Evolutionary conservation across 1,140 invertebrate species (phyloP), one percentile per base, ranked within the genome.

Genomic region (Drosophila nebulosa): DNA sequence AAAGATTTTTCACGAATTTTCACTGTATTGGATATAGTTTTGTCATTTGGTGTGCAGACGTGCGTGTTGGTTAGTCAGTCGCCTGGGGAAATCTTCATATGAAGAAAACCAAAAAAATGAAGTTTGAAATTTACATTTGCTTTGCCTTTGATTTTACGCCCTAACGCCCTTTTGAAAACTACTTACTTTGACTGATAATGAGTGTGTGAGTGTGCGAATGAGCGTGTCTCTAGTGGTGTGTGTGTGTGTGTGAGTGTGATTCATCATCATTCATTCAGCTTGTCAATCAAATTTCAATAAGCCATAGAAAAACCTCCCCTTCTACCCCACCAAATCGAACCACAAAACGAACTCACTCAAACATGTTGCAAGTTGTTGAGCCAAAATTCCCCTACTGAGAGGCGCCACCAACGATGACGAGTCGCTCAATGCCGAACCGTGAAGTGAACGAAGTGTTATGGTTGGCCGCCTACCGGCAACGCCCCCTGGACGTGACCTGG

Each of bases 261-360:
- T 63, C 60, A 59, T 69, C 66, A 52, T 72, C 69, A 67, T 76
- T 27, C 22, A 50, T 42, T 39, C 63, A 21, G 51, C 52, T 63
- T 78, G 68, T 84, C 80, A 84, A 84, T 86, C 77, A 70, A 65
- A 63, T 59, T 85, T 84, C 80, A 84, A 86, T 84, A 69, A 78
- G 55, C 36, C 70, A 50, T n/a, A 30, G 42, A 24, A 58, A 62
- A 39, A 35, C 14, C 58, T 70, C 77, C 64, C 80, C 85, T 73
- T 70, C 66, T 63, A 74, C 74, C 76, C 74, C 76, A 76, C 46
- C 18, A 21, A 30, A 24, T 58, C 32, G 39, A 63, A 35, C 63
- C 35, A 56, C 14, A 10, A 16, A 10, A 58, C 81, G 51, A 86
- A 86, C 81, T 78, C 83, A 81, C 81, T 86, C 81, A 86, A 86